Base-by-base conservation (phyloP, 1,140 invertebrate genomes). In the Temnothorax curvispinosus region DNA sequence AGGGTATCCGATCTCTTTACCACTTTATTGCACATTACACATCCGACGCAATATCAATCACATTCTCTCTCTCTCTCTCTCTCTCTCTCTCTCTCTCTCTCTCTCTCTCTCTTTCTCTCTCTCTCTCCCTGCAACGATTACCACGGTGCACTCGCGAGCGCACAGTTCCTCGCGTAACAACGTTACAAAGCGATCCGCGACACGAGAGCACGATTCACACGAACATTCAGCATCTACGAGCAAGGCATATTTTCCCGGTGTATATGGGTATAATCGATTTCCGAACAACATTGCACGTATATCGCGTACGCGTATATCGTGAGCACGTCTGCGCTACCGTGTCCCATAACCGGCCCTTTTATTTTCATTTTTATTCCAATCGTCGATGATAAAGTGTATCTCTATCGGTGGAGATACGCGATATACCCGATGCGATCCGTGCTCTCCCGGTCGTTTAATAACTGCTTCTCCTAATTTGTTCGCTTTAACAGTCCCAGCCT, bases 331-430 rank as follows among this genome's bases (percentile, higher is more conserved):
- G 38, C 54, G 52, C 47, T 35, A 77, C 38, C 27, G 27, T 64
- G 50, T 75, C 82, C 82, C 82, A 78, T 78, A 64, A 64, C 58
- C 41, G 76, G 56, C 15, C 21, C 2, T 71, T 81, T 89, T 85
- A 86, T 89, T 89, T 89, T 89, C 84, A 85, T 58, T 88, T 87
- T 69, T 58, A 69, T 81, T 44, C 7, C 54, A 47, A 64, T 32
- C 38, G 58, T 67, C 74, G 74, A 85, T 44, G 41, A 32, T 82
- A 56, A 64, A 87, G 65, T 84, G 52, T 71, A 67, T 41, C 47
- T 44, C 47, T 35, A 65, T 50, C 15, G 41, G 27, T 52, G 52
- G 38, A 62, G 67, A 50, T 32, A 52, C 56, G 77, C 62, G 64
- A 80, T 80, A 80, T 80, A 80, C 62, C 44, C 41, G 54, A 54